phyloP scores from a whole-genome alignment of 1,140 invertebrate species.

The Akabosia matsudoensis region DNA sequence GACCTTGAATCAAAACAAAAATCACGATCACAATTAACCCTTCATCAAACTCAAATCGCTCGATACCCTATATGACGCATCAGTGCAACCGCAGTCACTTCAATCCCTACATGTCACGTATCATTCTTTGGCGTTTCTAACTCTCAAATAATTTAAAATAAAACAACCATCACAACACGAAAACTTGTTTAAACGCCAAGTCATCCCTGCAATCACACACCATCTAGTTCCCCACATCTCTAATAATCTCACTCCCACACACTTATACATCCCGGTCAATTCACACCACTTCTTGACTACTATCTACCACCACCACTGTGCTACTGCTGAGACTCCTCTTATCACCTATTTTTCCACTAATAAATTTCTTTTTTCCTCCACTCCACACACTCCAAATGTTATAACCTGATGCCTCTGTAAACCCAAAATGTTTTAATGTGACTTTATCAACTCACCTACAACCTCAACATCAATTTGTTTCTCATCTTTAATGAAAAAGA shows the following conservation, averaged over 20 bases:
- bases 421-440: too few relatives aligned
- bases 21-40: slow-evolving; percentile 18
- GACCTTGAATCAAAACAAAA: slow-evolving; percentile 50
- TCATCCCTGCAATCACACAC: neutral
- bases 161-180: neutral
- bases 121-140: too few relatives aligned
- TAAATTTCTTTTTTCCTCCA: too few relatives aligned
- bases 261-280: neutral
- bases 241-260: neutral
- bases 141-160: too few relatives aligned
- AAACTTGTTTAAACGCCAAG: neutral
- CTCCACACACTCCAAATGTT: too few relatives aligned
- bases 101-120: too few relatives aligned
- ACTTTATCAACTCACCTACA: slow-evolving; percentile 60
- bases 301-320: neutral
- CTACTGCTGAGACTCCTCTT: neutral
- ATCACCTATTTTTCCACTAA: neutral
- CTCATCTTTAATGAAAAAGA: slow-evolving; percentile 92
- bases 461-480: slow-evolving; percentile 90
- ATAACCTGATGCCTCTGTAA: too few relatives aligned
- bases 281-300: neutral
- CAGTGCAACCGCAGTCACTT: too few relatives aligned
- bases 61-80: too few relatives aligned
- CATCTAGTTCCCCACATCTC: neutral
- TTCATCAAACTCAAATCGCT: neutral